These are phyloP conservation scores for Cydia strobilella DNA, from an alignment of 1,140 invertebrate genomes.

Conservation along the genomic window DNA sequence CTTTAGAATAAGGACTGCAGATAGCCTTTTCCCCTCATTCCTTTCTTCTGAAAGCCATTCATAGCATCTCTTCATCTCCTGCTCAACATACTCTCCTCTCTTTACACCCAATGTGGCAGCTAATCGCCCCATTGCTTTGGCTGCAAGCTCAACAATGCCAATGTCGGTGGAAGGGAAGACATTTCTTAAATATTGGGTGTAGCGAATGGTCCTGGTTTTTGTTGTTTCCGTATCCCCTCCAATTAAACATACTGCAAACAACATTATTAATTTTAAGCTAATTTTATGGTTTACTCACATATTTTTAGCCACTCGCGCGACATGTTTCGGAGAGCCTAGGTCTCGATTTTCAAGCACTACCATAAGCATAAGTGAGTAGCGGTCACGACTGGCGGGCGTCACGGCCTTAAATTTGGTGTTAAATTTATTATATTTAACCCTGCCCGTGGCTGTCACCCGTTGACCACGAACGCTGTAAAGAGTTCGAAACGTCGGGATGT, in stretches of 20 bases:
- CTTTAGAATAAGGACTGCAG: constrained; percentile 94
- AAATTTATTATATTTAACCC: too few species aligned
- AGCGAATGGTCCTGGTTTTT: constrained; percentile 92
- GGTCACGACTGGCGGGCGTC: too few species aligned
- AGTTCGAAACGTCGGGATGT: too few species aligned
- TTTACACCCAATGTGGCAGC: constrained; percentile 94
- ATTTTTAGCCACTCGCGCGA: too few species aligned
- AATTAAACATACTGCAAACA: constrained; percentile 90
- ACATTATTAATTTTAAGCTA: too few species aligned
- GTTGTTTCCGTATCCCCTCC: constrained; percentile 95
- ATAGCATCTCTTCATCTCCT: constrained; percentile 96
- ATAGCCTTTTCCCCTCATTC: constrained; percentile 93
- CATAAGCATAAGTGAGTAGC: too few species aligned
- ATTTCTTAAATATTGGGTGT: constrained; percentile 95
- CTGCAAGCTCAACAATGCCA: constrained; percentile 95
- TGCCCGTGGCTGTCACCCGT: too few species aligned
- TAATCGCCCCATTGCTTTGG: constrained; percentile 95
- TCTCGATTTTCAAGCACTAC: too few species aligned
- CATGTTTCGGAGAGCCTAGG: too few species aligned
- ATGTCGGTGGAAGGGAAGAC: constrained; percentile 93
- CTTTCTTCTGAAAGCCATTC: constrained; percentile 95
- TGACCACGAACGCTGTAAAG: too few species aligned
- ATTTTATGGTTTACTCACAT: too few species aligned
- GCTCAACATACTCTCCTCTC: constrained; percentile 96
- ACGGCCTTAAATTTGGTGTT: too few species aligned